Evolutionary conservation across 2,797 vertebrate genomes (phyloP).

Genomic region (Sebastes hubbsi): DNA sequence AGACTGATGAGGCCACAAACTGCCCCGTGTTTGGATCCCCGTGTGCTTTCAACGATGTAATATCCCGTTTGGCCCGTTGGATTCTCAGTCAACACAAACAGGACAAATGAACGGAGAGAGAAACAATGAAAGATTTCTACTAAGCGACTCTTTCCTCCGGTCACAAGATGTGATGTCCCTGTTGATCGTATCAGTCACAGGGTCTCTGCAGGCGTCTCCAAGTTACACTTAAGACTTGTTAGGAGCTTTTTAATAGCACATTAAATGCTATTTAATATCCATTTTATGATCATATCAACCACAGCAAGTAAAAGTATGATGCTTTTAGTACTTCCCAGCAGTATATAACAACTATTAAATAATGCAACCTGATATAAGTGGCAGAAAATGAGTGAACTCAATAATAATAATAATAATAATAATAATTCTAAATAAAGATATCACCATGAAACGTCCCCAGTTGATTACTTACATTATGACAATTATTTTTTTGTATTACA

Average conservation of each 20-base stretch:
- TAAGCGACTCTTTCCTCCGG: neutral
- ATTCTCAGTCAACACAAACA: neutral
- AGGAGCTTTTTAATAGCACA: neutral
- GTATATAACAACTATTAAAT: neutral
- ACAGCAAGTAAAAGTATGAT: neutral
- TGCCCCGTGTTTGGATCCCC: neutral
- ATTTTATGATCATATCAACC: neutral
- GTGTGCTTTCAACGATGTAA: neutral
- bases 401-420: neutral
- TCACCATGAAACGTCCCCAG: too few species aligned
- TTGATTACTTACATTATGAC: too few species aligned
- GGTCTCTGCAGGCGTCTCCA: neutral
- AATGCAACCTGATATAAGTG: neutral
- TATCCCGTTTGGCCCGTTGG: neutral
- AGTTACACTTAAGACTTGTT: neutral
- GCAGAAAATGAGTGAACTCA: neutral
- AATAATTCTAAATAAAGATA: neutral
- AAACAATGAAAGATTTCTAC: neutral
- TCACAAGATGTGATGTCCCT: neutral
- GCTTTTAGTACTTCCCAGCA: neutral
- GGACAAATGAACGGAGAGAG: neutral
- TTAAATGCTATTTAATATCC: neutral
- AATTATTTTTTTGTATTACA: too few species aligned
- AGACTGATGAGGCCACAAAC: neutral
- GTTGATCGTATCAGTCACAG: neutral